A percentile compares a stretch with the other conserved stretches of the same genome.
These are phyloP conservation scores for Wasmannia auropunctata DNA, from an alignment of 1,140 invertebrate genomes.

Conservation along the genomic window DNA sequence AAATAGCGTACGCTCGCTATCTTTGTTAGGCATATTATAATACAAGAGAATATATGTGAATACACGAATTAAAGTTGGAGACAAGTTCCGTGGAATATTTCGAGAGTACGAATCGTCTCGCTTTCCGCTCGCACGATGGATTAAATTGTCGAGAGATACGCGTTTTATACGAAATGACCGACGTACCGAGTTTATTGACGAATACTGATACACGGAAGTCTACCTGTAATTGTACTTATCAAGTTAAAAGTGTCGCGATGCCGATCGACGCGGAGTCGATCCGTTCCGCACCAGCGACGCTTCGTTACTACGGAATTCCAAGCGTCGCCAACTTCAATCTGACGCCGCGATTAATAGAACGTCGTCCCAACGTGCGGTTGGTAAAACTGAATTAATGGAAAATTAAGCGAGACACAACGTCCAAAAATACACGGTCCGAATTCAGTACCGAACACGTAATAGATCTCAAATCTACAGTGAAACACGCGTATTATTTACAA, in stretches of 20 bases:
- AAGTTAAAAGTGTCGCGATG: background rate
- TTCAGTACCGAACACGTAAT: background rate
- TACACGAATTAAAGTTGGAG: background rate
- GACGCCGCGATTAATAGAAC: background rate
- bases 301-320: background rate
- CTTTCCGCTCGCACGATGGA: background rate
- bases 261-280: too few relatives aligned
- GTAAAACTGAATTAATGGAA: background rate
- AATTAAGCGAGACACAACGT: background rate
- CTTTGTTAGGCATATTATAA: background rate
- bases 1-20: background rate
- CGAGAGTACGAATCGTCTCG: background rate
- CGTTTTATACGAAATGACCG: background rate
- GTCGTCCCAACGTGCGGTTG: background rate
- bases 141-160: background rate
- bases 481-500: background rate
- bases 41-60: background rate
- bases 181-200: background rate
- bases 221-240: background rate
- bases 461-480: background rate
- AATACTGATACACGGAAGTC: background rate
- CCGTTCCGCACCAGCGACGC: background rate
- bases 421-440: background rate
- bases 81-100: background rate
- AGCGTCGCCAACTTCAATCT: background rate